Evolutionary conservation across 1,140 invertebrate genomes (phyloP).

Genomic region (Drosophila insularis): DNA sequence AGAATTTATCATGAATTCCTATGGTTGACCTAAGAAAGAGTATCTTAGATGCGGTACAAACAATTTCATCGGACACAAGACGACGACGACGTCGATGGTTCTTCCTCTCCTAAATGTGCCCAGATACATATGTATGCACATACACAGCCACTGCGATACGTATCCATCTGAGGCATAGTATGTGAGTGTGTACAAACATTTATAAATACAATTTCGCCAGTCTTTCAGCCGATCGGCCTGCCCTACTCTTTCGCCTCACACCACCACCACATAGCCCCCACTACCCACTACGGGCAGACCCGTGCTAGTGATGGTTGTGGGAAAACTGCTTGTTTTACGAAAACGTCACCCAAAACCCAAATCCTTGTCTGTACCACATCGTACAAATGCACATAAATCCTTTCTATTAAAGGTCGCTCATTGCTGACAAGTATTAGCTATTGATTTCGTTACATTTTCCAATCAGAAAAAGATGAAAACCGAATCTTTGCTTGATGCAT

Average conservation of each 20-base stretch:
- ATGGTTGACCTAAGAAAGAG: not conserved
- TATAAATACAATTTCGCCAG: constrained; percentile 20
- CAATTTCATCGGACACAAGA: constrained; percentile 1
- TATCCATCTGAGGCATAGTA: constrained; percentile 3
- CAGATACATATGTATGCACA: constrained; percentile 3
- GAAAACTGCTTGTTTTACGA: not conserved
- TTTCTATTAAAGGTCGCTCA: too few relatives aligned
- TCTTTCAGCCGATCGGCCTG: constrained; percentile 9
- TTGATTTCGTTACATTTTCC: too few relatives aligned
- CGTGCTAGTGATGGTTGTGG: not conserved
- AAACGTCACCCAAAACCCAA: not conserved
- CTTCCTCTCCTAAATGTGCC: constrained; percentile 15
- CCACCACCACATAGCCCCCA: not conserved
- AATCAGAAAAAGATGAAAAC: too few relatives aligned
- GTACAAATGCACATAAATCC: not conserved
- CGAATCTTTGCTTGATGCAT: too few relatives aligned
- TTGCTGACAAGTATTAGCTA: too few relatives aligned
- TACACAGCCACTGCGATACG: constrained; percentile 7
- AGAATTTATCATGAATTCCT: not conserved
- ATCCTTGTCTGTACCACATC: not conserved
- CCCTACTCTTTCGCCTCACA: constrained; percentile 3
- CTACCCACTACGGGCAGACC: not conserved
- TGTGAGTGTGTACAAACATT: constrained; percentile 18
- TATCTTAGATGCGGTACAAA: constrained; percentile 6
- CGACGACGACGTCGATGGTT: not conserved